phyloP scores from a whole-genome alignment of 2,888 invertebrate species.

The Lagria hirta region DNA sequence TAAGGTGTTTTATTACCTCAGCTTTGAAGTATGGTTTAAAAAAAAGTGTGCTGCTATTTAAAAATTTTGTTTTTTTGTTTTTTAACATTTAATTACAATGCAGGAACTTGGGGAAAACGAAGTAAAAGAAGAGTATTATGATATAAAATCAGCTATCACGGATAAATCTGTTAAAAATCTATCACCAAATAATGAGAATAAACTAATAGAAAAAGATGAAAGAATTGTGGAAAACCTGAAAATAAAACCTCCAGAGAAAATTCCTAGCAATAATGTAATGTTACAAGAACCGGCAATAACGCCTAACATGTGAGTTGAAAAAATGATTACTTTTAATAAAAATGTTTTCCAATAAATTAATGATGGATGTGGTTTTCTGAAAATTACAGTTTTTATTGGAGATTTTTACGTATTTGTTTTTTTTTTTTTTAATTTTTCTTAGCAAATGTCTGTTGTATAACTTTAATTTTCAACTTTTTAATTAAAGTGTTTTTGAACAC shows the following conservation, averaged over 20 bases:
- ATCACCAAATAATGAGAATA: conserved; percentile 34
- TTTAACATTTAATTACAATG: conserved; percentile 1
- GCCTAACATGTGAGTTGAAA: conserved; percentile 32
- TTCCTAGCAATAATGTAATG: conserved; percentile 28
- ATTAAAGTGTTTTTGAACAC: too few species aligned
- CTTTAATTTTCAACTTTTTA: too few species aligned
- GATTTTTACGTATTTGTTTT: too few species aligned
- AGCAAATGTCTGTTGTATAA: too few species aligned
- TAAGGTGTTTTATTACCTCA: too few species aligned
- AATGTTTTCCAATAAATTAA: background rate
- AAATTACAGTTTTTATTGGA: too few species aligned
- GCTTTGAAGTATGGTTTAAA: too few species aligned
- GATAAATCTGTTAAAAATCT: conserved; percentile 33
- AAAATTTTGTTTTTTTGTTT: conserved; percentile 7
- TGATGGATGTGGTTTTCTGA: too few species aligned
- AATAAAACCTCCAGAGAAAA: conserved; percentile 8
- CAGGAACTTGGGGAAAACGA: conserved; percentile 14
- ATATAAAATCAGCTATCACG: too few species aligned
- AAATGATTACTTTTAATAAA: too few species aligned
- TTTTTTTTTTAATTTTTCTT: too few species aligned
- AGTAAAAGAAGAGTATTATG: conserved; percentile 2
- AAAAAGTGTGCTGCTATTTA: conserved; percentile 6
- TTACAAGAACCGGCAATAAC: conserved; percentile 26
- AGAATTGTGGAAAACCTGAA: conserved; percentile 12
- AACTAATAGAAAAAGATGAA: conserved; percentile 22